A percentile compares a stretch with the other conserved stretches of the same genome.
Conservation (phyloP, 2,888 invertebrate genomes). For the Acleris emargana region DNA sequence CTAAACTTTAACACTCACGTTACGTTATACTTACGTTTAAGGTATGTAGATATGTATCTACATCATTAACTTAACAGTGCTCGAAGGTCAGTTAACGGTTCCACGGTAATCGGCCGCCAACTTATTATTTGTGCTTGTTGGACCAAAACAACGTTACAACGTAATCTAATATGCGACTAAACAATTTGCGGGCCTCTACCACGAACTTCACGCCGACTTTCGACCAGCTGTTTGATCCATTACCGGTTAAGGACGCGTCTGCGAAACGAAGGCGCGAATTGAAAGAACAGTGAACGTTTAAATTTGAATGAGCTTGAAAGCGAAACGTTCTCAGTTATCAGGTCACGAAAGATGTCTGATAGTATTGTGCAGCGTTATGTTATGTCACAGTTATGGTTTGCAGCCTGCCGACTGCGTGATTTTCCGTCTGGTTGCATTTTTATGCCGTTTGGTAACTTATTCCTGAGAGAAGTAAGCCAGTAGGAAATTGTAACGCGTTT, state of each 20-base stretch:
- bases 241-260: slow-evolving; percentile 45
- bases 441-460: slow-evolving; percentile 46
- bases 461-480: slow-evolving; percentile 48
- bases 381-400: slow-evolving; percentile 64
- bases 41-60: slow-evolving; percentile 19
- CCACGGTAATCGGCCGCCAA: slow-evolving; percentile 51
- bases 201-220: slow-evolving; percentile 17
- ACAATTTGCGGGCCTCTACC: slow-evolving; percentile 32
- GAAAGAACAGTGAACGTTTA: slow-evolving; percentile 53
- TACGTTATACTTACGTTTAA: slow-evolving; percentile 4
- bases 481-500: slow-evolving; percentile 45
- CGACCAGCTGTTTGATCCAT: slow-evolving; percentile 47
- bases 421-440: slow-evolving; percentile 68
- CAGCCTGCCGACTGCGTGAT: slow-evolving; percentile 48
- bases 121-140: slow-evolving; percentile 51
- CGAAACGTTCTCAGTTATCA: slow-evolving; percentile 51
- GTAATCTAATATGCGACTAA: slow-evolving; percentile 44
- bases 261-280: slow-evolving; percentile 44
- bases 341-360: slow-evolving; percentile 61
- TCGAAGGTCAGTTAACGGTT: slow-evolving; percentile 67
- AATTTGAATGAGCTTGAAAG: slow-evolving; percentile 60
- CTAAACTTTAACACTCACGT: neutral
- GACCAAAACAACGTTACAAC: slow-evolving; percentile 44
- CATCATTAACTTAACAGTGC: slow-evolving; percentile 33
- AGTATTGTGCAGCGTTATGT: slow-evolving; percentile 57